Evolutionary conservation across 2,888 invertebrate species (phyloP).

Genomic region (Clusia tigrina): DNA sequence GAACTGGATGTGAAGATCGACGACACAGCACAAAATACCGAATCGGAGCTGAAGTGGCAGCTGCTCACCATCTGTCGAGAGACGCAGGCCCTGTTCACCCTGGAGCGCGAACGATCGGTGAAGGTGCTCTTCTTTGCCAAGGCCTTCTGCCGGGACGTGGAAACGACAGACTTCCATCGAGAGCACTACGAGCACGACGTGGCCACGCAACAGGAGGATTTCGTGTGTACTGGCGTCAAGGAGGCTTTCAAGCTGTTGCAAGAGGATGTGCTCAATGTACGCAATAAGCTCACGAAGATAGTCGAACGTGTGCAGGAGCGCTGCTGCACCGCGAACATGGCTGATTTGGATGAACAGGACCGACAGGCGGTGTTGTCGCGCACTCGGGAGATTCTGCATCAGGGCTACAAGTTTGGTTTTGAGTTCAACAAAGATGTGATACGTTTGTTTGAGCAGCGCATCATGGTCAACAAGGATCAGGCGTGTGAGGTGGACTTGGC

Average conservation of each 20-base stretch:
- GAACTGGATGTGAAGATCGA: conserved; percentile 62
- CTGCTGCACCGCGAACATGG: conserved; percentile 56
- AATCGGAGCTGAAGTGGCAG: conserved; percentile 60
- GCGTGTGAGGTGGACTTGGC: conserved; percentile 66
- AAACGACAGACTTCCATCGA: conserved; percentile 66
- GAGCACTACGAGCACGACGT: conserved; percentile 63
- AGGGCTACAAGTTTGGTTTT: conserved; percentile 89
- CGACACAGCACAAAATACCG: conserved; percentile 52
- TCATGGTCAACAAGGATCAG: conserved; percentile 61
- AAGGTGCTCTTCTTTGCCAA: conserved; percentile 85
- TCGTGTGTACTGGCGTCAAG: conserved; percentile 69
- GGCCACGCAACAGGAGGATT: conserved; percentile 60
- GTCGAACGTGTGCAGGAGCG: conserved; percentile 59
- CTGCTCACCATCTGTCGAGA: conserved; percentile 73
- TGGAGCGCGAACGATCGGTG: conserved; percentile 79
- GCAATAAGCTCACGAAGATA: conserved; percentile 63
- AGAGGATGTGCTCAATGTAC: conserved; percentile 62
- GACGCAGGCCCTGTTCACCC: conserved; percentile 80
- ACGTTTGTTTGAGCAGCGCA: conserved; percentile 66
- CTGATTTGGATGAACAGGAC: conserved; percentile 53
- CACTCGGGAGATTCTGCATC: conserved; percentile 80
- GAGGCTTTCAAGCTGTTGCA: conserved; percentile 71
- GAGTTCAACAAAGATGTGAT: conserved; percentile 72
- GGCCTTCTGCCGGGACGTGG: conserved; percentile 74
- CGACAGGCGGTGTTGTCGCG: conserved; percentile 69